These are phyloP conservation scores for Pangasianodon gigas DNA, from an alignment of 2,113 vertebrate species.

Conservation along the genomic window DNA sequence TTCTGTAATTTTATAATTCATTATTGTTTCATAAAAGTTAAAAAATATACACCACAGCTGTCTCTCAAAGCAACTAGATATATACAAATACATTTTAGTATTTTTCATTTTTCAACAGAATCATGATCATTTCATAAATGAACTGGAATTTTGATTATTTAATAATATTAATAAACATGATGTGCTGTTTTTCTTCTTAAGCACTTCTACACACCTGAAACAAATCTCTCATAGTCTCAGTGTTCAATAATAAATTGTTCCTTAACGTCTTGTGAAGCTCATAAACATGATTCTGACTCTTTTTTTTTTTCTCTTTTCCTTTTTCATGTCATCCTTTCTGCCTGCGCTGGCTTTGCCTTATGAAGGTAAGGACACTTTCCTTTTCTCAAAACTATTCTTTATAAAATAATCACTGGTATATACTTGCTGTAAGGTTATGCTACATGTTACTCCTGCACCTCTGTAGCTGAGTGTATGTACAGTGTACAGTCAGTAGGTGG, in stretches of 20 bases:
- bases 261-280: background rate
- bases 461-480: background rate
- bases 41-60: background rate
- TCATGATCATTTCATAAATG: background rate
- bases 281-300: background rate
- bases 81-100: no score
- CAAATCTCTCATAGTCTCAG: background rate
- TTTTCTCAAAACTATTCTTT: background rate
- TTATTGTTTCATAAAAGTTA: background rate
- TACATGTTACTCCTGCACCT: background rate
- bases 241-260: background rate
- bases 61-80: no score
- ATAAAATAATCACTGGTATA: background rate
- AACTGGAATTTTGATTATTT: background rate
- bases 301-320: background rate
- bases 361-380: constrained; percentile 66
- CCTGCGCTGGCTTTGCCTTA: background rate
- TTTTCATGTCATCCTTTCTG: constrained; percentile 41
- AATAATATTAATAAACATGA: background rate
- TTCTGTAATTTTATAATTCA: background rate
- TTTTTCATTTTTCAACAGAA: background rate
- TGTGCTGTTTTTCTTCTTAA: background rate
- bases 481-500: constrained; percentile 67
- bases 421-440: background rate
- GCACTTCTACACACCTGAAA: no score